Base-by-base conservation (phyloP, 2,888 invertebrate genomes). In the Eupsilia transversa region DNA sequence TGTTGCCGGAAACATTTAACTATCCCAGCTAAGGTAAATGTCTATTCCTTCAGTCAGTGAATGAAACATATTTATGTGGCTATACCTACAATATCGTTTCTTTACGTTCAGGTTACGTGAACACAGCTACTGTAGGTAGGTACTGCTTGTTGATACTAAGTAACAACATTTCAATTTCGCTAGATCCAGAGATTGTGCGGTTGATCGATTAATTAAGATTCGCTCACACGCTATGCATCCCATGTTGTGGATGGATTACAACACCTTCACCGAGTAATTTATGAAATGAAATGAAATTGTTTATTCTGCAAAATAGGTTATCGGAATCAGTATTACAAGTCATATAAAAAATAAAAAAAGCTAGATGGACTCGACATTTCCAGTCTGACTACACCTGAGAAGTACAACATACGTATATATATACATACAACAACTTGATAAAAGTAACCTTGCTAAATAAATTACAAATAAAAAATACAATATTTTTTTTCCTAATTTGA, bases 1-100 rank as follows among this genome's bases (percentile, higher is more conserved):
- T 59, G 59, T 76, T 70, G 60, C 78, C 82, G 83, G 78, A 82
- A 74, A 67, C 78, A 77, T 59, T 43, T 63, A 65, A 66, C 69
- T 60, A 56, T 59, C 57, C 46, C 54, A 33, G 23, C 35, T 78
- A 49, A 68, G 43, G 74, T 66, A 72, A 69, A 82, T 66, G 43
- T 64, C 30, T 61, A 64, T 57, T 49, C 52, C 38, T 57, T 70
- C 41, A 27, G 64, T 60, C 46, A 54, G 41, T 20, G 33, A 67
- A 66, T 30, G n/a, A 56, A 57, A 63, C 49, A 71, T 82, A 52
- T 77, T 82, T 77, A 79, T 66, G 43, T 64, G 30, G 38, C 54
- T 54, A 20, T 52, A 46, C n/a, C n/a, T n/a, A n/a, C 46, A 61
- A 41, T 49, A 35, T 54, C 52, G 54, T 54, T 33, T 52, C 14